Conservation (phyloP, 2,888 invertebrate genomes). For the Napeogenes inachia region DNA sequence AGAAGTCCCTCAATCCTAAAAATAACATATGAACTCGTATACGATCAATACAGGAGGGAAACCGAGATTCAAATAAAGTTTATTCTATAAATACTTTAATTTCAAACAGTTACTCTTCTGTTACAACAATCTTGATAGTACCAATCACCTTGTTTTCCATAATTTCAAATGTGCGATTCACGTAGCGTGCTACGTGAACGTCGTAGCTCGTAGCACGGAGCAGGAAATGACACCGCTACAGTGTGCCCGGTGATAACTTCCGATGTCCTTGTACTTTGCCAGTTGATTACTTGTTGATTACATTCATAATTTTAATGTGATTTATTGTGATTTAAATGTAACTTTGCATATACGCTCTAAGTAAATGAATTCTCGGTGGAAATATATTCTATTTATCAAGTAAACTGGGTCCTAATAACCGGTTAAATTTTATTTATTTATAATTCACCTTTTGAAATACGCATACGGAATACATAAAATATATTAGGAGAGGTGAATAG, state of each 20-base stretch:
- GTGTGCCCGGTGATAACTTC: conserved; percentile 14
- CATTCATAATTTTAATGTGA: too few relatives aligned
- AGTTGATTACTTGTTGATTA: not conserved
- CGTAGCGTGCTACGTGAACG: conserved; percentile 16
- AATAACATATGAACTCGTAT: too few relatives aligned
- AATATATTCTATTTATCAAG: too few relatives aligned
- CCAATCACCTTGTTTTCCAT: conserved; percentile 10
- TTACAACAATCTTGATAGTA: conserved; percentile 5
- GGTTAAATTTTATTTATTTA: too few relatives aligned
- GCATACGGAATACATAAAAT: too few relatives aligned
- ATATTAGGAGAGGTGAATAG: too few relatives aligned
- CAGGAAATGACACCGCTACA: conserved; percentile 13
- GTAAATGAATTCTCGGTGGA: too few relatives aligned
- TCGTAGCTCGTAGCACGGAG: conserved; percentile 1
- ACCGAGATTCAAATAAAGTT: not conserved
- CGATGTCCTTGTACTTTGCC: conserved; percentile 8
- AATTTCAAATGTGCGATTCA: not conserved
- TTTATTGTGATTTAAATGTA: too few relatives aligned
- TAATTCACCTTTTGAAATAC: too few relatives aligned
- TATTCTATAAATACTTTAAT: not conserved
- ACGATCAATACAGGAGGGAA: not conserved
- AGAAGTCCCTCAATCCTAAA: too few relatives aligned
- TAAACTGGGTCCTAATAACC: too few relatives aligned
- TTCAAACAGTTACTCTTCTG: conserved; percentile 6
- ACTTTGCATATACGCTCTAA: too few relatives aligned